Evolutionary conservation across 2,797 vertebrate species (phyloP).

Genomic region (Eulemur coronatus): DNA sequence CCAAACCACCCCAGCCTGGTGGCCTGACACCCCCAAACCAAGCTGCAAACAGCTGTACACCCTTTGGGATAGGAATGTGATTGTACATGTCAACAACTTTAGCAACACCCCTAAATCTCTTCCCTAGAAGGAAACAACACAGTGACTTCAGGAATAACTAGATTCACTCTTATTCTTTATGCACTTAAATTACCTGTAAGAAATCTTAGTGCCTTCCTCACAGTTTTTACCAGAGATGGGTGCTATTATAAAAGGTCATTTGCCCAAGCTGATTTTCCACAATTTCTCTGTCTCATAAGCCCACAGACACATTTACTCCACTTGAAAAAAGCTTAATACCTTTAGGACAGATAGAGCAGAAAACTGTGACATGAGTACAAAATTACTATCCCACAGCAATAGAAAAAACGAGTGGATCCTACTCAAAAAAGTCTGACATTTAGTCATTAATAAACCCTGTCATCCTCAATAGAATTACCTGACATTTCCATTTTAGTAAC

Average conservation of each 20-base stretch:
- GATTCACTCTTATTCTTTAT: conserved; percentile 16
- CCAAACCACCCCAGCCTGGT: background rate
- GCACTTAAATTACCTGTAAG: conserved; percentile 32
- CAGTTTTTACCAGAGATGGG: background rate
- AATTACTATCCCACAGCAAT: background rate
- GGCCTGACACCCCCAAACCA: background rate
- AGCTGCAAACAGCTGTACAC: background rate
- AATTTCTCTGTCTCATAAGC: conserved; percentile 11
- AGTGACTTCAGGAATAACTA: background rate
- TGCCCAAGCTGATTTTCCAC: conserved; percentile 35
- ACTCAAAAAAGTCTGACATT: background rate
- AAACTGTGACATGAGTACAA: background rate
- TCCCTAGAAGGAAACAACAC: background rate
- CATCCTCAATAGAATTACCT: conserved; percentile 46
- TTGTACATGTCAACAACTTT: background rate
- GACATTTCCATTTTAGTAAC: conserved; percentile 53
- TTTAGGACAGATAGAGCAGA: background rate
- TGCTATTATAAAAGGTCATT: conserved; percentile 27
- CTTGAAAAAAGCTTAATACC: conserved; percentile 20
- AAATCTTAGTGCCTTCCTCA: background rate
- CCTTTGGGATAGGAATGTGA: background rate
- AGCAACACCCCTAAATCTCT: conserved; percentile 25
- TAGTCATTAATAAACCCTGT: conserved; percentile 18
- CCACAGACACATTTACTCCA: background rate
- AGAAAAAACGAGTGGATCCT: background rate